Conservation (phyloP, 2,888 invertebrate species). For the Drosophila pegasa region DNA sequence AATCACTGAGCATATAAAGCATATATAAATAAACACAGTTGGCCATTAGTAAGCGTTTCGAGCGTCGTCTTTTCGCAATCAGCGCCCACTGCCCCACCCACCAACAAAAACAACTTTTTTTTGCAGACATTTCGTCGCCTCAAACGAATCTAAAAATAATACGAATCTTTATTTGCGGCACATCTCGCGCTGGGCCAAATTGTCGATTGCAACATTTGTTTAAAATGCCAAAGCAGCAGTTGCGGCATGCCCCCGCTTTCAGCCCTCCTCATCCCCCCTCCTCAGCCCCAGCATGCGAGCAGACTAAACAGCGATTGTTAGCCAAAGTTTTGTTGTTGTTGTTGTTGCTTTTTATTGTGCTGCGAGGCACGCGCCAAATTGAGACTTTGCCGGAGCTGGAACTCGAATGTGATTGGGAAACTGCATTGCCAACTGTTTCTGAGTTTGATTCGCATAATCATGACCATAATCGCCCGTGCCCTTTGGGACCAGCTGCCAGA, state of each 20-base stretch:
- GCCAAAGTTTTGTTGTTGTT: conserved; percentile 31
- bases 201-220: conserved; percentile 49
- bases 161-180: conserved; percentile 25
- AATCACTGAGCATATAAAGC: background rate
- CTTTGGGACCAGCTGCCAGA: conserved; percentile 42
- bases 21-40: background rate
- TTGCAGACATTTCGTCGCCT: conserved; percentile 55
- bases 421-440: background rate
- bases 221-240: conserved; percentile 35
- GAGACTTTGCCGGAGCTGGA: background rate
- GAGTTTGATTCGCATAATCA: conserved; percentile 14
- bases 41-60: conserved; percentile 11
- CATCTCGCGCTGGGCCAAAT: conserved; percentile 14
- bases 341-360: conserved; percentile 7
- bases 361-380: conserved; percentile 61
- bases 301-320: conserved; percentile 66
- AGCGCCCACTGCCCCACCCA: background rate
- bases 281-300: background rate
- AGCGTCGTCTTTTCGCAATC: conserved; percentile 8
- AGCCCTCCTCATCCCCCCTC: too few species aligned
- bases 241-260: background rate
- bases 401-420: background rate
- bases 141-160: conserved; percentile 38
- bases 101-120: background rate
- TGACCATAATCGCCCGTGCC: conserved; percentile 12